A percentile compares a stretch with the other conserved stretches of the same genome.
These are phyloP conservation scores for Mesorhabditis sp. DNA, from an alignment of 2,888 invertebrate species.

Conservation along the genomic window DNA sequence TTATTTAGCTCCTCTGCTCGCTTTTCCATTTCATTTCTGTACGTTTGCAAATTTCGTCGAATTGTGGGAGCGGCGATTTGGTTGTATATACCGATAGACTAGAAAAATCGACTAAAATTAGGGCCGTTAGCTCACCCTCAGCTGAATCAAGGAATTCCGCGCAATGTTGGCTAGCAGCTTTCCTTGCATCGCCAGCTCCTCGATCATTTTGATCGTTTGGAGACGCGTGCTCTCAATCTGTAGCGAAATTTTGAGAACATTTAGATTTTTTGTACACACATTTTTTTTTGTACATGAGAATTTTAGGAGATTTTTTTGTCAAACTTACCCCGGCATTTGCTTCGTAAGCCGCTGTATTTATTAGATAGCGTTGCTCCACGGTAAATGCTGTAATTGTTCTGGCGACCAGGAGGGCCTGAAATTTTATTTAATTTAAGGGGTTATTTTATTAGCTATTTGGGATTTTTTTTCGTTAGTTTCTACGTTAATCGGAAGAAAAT, in stretches of 20 bases:
- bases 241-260: background rate
- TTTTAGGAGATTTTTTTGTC: background rate
- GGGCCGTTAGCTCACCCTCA: background rate
- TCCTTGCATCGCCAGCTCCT: background rate
- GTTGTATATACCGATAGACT: background rate
- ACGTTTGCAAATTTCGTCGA: background rate
- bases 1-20: background rate
- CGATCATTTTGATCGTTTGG: background rate
- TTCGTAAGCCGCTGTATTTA: background rate
- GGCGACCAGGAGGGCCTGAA: slow-evolving; percentile 1
- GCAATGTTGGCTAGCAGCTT: slow-evolving; percentile 1
- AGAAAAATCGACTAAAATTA: background rate
- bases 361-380: background rate
- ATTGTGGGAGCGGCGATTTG: background rate
- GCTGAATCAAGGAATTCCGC: background rate
- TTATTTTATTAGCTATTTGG: no score
- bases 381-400: background rate
- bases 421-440: background rate
- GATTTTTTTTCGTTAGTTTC: no score
- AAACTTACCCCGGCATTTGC: background rate
- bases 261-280: background rate
- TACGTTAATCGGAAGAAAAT: no score
- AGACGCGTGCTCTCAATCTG: background rate
- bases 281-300: background rate
- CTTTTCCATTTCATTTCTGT: background rate